These are phyloP conservation scores for Dendrocopos noguchii DNA, from an alignment of 2,113 vertebrate genomes.

Conservation along the genomic window DNA sequence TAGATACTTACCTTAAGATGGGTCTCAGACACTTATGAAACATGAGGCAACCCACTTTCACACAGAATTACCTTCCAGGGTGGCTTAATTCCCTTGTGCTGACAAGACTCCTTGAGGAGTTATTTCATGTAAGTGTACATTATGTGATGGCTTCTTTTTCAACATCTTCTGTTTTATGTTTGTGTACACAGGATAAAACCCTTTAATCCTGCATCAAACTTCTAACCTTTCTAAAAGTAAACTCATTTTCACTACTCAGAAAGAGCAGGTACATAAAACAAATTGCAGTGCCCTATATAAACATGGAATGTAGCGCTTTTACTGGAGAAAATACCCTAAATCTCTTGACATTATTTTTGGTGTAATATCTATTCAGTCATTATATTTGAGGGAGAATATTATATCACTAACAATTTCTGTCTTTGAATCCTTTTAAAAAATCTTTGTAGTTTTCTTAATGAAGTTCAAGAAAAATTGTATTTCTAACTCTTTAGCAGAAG, in stretches of 20 bases:
- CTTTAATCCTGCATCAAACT: background rate
- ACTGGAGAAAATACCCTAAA: background rate
- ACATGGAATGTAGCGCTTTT: background rate
- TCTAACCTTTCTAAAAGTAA: background rate
- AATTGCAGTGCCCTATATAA: background rate
- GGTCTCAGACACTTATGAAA: background rate
- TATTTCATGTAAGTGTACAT: background rate
- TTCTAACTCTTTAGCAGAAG: background rate
- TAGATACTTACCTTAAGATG: background rate
- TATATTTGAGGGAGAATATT: background rate
- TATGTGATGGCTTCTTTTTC: background rate
- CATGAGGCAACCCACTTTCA: background rate
- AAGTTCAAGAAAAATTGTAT: background rate
- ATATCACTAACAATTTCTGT: background rate
- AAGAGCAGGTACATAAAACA: background rate
- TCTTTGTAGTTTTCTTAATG: background rate
- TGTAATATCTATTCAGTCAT: background rate
- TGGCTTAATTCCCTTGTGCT: background rate
- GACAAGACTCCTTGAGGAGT: background rate
- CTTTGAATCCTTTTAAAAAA: background rate
- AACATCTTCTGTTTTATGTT: background rate
- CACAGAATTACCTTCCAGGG: background rate
- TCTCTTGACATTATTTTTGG: background rate
- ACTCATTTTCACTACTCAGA: background rate
- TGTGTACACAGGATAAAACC: background rate